A percentile compares a stretch with the other conserved stretches of the same genome.
phyloP scores from a whole-genome alignment of 2,113 vertebrate genomes.

The Ameiurus melas region DNA sequence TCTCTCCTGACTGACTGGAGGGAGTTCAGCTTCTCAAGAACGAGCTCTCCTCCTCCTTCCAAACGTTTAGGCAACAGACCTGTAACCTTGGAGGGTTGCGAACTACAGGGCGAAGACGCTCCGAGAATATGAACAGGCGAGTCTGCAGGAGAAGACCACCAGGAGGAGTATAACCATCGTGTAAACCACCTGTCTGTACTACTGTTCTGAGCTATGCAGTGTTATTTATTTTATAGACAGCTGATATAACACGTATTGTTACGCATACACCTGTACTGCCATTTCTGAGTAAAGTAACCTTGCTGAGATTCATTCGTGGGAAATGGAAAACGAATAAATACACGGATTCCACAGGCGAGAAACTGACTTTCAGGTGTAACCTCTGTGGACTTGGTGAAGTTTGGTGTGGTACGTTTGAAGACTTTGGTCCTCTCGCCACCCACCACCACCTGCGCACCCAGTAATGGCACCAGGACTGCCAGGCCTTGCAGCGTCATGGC shows the following conservation, averaged over 20 bases:
- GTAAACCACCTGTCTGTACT: neutral
- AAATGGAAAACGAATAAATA: neutral
- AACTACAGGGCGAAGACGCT: slow-evolving; percentile 67
- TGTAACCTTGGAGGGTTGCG: slow-evolving; percentile 66
- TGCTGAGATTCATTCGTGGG: neutral
- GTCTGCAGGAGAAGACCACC: slow-evolving; percentile 59
- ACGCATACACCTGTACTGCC: too few species aligned
- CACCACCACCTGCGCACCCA: slow-evolving; percentile 94
- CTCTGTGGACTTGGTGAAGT: slow-evolving; percentile 86
- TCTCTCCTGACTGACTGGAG: slow-evolving; percentile 44
- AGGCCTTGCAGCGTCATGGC: slow-evolving; percentile 90
- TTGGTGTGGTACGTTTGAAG: slow-evolving; percentile 91
- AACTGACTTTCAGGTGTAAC: slow-evolving; percentile 87
- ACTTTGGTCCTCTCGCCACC: slow-evolving; percentile 92
- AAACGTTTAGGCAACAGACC: slow-evolving; percentile 64
- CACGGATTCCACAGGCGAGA: too few species aligned
- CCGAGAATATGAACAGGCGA: slow-evolving; percentile 75
- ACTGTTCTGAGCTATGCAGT: neutral
- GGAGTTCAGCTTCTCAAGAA: slow-evolving; percentile 57
- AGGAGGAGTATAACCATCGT: neutral
- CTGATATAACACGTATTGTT: too few species aligned
- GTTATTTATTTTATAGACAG: neutral
- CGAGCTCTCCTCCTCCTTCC: slow-evolving; percentile 51
- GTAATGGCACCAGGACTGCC: slow-evolving; percentile 88
- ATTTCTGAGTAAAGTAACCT: neutral